These are phyloP conservation scores for Achatina immaculata DNA, from an alignment of 1,140 invertebrate species.

Conservation along the genomic window DNA sequence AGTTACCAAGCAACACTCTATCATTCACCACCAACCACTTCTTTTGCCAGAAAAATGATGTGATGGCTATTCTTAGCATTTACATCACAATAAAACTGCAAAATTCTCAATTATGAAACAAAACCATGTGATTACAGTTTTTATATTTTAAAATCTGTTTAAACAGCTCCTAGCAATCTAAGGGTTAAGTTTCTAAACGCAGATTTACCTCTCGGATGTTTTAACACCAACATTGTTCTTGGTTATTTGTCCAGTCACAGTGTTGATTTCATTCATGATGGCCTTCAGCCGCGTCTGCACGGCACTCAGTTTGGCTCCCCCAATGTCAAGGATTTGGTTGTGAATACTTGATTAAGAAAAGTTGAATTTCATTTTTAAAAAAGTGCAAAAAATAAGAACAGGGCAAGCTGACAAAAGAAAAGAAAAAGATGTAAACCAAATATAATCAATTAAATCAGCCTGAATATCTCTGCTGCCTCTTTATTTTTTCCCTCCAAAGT, in stretches of 20 bases:
- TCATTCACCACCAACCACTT: no score
- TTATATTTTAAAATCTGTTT: no score
- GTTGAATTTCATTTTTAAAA: background rate
- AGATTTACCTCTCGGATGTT: constrained; percentile 80
- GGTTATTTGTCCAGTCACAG: constrained; percentile 75
- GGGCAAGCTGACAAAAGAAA: background rate
- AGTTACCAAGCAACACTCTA: no score
- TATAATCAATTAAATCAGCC: background rate
- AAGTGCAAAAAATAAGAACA: constrained; percentile 3
- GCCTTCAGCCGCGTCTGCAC: constrained; percentile 61
- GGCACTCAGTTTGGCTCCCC: constrained; percentile 67
- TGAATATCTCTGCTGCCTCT: no score
- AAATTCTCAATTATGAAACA: no score
- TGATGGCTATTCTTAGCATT: no score
- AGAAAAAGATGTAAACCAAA: background rate
- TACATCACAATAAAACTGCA: no score
- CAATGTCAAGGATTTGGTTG: constrained; percentile 80
- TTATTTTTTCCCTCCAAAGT: no score
- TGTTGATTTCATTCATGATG: constrained; percentile 66
- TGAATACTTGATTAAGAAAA: constrained; percentile 68
- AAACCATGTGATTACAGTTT: no score
- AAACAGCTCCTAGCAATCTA: no score
- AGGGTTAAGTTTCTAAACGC: no score
- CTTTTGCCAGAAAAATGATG: no score
- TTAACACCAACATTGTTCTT: constrained; percentile 86